Evolutionary conservation across 2,797 vertebrate genomes (phyloP), one percentile per base, ranked within the genome.

Genomic region (Peromyscus aztecus): DNA sequence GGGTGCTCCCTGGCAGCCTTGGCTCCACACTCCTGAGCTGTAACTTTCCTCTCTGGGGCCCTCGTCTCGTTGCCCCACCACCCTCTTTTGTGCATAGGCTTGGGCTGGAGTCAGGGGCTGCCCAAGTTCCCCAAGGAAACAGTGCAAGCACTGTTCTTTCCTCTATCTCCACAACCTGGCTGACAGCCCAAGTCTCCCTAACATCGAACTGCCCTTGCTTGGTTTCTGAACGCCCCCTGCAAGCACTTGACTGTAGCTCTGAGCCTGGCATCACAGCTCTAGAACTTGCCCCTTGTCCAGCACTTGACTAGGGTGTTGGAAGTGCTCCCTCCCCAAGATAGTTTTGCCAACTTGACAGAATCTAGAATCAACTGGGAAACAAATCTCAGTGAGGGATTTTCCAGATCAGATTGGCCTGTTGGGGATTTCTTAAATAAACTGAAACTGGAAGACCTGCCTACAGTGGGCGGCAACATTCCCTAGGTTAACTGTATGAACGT

Each of bases 121-220:
- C 75, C 57, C 34, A 7, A n/a, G 13, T 65, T 63, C 31, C 57
- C 75, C 14, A 13, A 37, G 40, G 13, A 49, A 61, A 76, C 55
- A 16, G 29, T 34, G 29, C 14, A 43, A 61, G 5, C 63, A 52
- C 2, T 1, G 31, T 16, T 31, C 75, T 71, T 19, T 19, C n/a
- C 9, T 17, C 24, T 0, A 4, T 37, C 61, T 76, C 21, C 16
- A 4, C 14, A 1, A 6, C 59, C 80, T 14, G 4, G 76, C 10
- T 23, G 31, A 37, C 21, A 2, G 7, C 55, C 52, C n/a, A 34
- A 34, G 21, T n/a, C 40, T 31, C 59, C 17, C 52, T 82, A 17
- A 1, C 31, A 31, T n/a, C 0, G 0, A 6, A 21, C 6, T 0
- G 9, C 21, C n/a, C 34, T 4, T 0, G 23, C 67, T 31, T 19